Conservation (phyloP, 2,888 invertebrate species). For the Ceratothoa steindachneri region DNA sequence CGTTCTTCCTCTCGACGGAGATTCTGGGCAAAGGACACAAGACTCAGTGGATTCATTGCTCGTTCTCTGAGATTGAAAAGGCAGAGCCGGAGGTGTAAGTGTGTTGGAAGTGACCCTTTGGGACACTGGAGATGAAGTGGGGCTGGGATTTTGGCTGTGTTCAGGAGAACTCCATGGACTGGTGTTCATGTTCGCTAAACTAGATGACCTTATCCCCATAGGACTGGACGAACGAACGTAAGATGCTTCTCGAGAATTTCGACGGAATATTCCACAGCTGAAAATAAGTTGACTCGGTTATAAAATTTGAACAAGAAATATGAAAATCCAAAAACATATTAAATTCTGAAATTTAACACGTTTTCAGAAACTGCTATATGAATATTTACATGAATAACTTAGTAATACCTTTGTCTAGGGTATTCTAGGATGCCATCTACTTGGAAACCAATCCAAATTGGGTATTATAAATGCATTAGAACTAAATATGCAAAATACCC, state of each 20-base stretch:
- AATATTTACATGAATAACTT: no score
- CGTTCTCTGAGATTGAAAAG: conserved; percentile 4
- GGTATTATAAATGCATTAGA: no score
- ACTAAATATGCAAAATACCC: no score
- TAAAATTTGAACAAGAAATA: neutral
- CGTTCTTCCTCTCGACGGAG: neutral
- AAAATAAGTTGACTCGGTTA: neutral
- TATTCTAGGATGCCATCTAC: no score
- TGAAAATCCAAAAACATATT: neutral
- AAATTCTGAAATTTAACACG: no score
- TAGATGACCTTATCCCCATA: neutral
- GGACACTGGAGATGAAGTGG: conserved; percentile 11
- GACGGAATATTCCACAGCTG: conserved; percentile 21
- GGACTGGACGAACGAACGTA: neutral
- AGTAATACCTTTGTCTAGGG: no score
- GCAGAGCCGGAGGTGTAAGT: conserved; percentile 8
- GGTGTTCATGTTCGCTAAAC: neutral
- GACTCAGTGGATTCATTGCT: neutral
- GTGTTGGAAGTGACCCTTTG: neutral
- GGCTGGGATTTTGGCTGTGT: conserved; percentile 7
- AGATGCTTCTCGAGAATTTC: conserved; percentile 11
- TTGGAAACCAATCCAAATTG: no score
- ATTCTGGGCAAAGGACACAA: neutral
- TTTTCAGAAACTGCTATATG: no score
- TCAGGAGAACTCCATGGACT: neutral